Percentiles rank a stretch among this genome's conserved stretches.
These are phyloP conservation scores for Ypsolopha sequella DNA, from an alignment of 2,888 invertebrate genomes.

Conservation along the genomic window DNA sequence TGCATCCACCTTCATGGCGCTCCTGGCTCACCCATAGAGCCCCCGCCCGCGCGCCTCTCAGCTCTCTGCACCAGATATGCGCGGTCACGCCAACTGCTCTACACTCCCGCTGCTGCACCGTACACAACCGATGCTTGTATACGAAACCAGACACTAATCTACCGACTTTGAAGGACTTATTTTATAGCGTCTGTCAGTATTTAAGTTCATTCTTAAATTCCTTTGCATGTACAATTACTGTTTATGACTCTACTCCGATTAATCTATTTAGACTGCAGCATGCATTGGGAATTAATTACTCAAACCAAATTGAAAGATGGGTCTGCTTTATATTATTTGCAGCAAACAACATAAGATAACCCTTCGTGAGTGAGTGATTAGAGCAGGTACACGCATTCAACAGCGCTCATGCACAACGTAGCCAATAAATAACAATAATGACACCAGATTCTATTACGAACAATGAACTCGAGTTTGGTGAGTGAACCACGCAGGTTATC, in stretches of 20 bases:
- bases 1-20: conserved; percentile 26
- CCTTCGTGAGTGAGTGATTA: too few relatives aligned
- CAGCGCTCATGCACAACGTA: too few relatives aligned
- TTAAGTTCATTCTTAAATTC: not conserved
- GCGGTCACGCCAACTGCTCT: conserved; percentile 35
- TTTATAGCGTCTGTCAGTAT: not conserved
- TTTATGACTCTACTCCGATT: not conserved
- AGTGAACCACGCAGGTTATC: not conserved
- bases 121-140: conserved; percentile 1
- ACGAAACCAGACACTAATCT: not conserved
- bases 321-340: too few relatives aligned
- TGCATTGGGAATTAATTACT: too few relatives aligned
- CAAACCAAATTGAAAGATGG: too few relatives aligned
- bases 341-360: too few relatives aligned
- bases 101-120: conserved; percentile 17
- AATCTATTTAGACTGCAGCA: not conserved
- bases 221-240: not conserved
- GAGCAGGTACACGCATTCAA: too few relatives aligned
- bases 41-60: conserved; percentile 19
- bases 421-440: too few relatives aligned
- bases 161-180: not conserved
- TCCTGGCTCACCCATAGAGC: conserved; percentile 5
- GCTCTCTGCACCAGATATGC: conserved; percentile 49
- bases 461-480: not conserved
- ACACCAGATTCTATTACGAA: too few relatives aligned